Evolutionary conservation across 2,888 invertebrate species (phyloP).

Genomic region (Eristalis arbustorum): DNA sequence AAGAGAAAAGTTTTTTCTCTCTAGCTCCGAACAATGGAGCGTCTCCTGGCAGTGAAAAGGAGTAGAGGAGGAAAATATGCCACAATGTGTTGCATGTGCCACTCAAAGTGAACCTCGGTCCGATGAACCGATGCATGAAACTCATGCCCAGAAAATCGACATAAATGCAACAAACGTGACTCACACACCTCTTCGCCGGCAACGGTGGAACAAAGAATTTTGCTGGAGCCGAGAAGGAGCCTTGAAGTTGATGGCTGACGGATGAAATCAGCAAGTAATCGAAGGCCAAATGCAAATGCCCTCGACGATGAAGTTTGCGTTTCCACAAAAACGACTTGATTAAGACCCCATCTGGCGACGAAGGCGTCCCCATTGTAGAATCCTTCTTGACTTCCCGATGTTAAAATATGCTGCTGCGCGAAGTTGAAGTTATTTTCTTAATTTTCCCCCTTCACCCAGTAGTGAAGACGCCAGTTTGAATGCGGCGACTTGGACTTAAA

Average conservation of each 20-base stretch:
- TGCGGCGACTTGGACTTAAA: not conserved
- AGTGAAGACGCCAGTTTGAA: no score
- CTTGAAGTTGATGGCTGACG: slow-evolving; percentile 13
- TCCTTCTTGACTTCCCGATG: no score
- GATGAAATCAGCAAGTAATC: not conserved
- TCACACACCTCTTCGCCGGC: slow-evolving; percentile 5
- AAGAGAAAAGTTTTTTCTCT: slow-evolving; percentile 21
- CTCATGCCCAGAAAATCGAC: slow-evolving; percentile 31
- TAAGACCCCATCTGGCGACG: no score
- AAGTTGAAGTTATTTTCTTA: no score
- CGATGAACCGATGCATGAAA: slow-evolving; percentile 65
- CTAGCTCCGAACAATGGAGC: slow-evolving; percentile 52
- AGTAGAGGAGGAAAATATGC: not conserved
- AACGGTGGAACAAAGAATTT: slow-evolving; percentile 5
- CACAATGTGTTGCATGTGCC: slow-evolving; percentile 7
- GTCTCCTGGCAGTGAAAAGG: not conserved
- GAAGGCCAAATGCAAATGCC: not conserved
- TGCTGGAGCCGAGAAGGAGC: not conserved
- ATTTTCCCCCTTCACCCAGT: no score
- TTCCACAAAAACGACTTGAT: no score
- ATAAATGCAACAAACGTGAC: slow-evolving; percentile 66
- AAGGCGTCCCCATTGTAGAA: no score
- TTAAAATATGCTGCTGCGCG: no score
- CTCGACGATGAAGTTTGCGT: no score
- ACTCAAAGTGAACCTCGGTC: slow-evolving; percentile 53